Conservation (phyloP, 2,113 vertebrate species). For the Rhabdornis inornatus region DNA sequence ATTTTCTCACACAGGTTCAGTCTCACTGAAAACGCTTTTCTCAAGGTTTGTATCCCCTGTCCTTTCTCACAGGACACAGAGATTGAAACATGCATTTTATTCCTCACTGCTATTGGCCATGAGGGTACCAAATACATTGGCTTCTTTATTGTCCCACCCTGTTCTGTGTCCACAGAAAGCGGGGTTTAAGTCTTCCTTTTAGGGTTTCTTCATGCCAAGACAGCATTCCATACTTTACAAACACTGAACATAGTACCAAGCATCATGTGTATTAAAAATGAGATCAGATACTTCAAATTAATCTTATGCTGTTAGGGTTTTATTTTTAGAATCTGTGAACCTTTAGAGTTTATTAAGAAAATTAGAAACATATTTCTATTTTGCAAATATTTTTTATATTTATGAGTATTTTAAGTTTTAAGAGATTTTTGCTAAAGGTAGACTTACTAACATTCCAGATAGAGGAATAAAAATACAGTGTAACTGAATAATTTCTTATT, state of each 20-base stretch:
- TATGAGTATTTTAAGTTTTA: slow-evolving; percentile 62
- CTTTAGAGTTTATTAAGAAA: slow-evolving; percentile 57
- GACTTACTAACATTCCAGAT: slow-evolving; percentile 40
- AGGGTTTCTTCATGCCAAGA: slow-evolving; percentile 17
- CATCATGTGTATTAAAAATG: slow-evolving; percentile 38
- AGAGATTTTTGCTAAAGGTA: slow-evolving; percentile 25
- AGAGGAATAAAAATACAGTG: slow-evolving; percentile 9
- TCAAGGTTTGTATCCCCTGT: not conserved
- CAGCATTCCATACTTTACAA: slow-evolving; percentile 6
- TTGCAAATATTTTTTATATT: slow-evolving; percentile 62
- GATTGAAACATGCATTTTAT: not conserved
- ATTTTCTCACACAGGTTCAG: not conserved
- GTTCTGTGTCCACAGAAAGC: not conserved
- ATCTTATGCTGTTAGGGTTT: slow-evolving; percentile 40
- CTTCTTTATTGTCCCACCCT: not conserved
- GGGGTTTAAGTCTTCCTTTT: slow-evolving; percentile 5
- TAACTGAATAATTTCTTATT: slow-evolving; percentile 26
- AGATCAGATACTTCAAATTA: slow-evolving; percentile 55
- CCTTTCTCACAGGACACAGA: not conserved
- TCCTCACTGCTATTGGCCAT: not conserved
- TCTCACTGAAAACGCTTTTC: not conserved
- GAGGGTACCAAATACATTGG: not conserved
- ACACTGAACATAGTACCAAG: not conserved
- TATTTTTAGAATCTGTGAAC: slow-evolving; percentile 63
- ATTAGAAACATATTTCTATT: slow-evolving; percentile 51